Percentiles rank a stretch among this genome's conserved stretches.
phyloP scores from a whole-genome alignment of 2,113 vertebrate species.

The Plectropomus leopardus region DNA sequence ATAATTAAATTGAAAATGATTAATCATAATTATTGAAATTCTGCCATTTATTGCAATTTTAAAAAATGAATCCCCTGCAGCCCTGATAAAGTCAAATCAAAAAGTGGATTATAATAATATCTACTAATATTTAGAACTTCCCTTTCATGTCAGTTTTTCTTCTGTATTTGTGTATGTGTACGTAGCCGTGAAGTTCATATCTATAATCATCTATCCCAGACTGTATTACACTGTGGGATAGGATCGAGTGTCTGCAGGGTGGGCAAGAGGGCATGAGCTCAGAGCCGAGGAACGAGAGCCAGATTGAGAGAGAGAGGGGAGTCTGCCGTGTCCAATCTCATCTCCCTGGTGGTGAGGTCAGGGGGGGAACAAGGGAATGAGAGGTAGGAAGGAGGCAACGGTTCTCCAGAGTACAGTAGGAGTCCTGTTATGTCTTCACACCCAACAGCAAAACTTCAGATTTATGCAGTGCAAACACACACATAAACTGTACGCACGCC shows the following conservation, averaged over 20 bases:
- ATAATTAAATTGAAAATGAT: too few species aligned
- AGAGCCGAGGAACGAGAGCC: slow-evolving; percentile 51
- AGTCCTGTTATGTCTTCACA: slow-evolving; percentile 57
- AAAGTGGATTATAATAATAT: slow-evolving; percentile 11
- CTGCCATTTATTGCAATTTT: too few species aligned
- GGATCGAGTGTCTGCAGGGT: slow-evolving; percentile 30
- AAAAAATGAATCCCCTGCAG: too few species aligned
- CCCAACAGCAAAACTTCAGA: slow-evolving; percentile 54
- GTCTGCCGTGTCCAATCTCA: slow-evolving; percentile 66
- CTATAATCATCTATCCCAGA: slow-evolving; percentile 27
- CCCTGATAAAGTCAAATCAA: too few species aligned
- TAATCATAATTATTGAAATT: too few species aligned
- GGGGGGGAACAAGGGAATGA: slow-evolving; percentile 33
- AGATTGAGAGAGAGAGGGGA: slow-evolving; percentile 46
- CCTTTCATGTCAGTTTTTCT: slow-evolving; percentile 21
- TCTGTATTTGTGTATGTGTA: slow-evolving; percentile 41
- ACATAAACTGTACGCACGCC: slow-evolving; percentile 37
- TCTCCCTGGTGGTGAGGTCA: slow-evolving; percentile 56
- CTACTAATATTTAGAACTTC: slow-evolving; percentile 4
- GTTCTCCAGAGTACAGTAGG: slow-evolving; percentile 47
- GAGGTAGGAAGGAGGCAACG: slow-evolving; percentile 1
- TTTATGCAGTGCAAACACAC: slow-evolving; percentile 41
- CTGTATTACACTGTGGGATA: slow-evolving; percentile 31
- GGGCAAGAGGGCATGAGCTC: slow-evolving; percentile 61
- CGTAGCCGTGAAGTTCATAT: slow-evolving; percentile 57